Evolutionary conservation across 2,797 vertebrate genomes (phyloP).

Genomic region (Macroramphosus scolopax): DNA sequence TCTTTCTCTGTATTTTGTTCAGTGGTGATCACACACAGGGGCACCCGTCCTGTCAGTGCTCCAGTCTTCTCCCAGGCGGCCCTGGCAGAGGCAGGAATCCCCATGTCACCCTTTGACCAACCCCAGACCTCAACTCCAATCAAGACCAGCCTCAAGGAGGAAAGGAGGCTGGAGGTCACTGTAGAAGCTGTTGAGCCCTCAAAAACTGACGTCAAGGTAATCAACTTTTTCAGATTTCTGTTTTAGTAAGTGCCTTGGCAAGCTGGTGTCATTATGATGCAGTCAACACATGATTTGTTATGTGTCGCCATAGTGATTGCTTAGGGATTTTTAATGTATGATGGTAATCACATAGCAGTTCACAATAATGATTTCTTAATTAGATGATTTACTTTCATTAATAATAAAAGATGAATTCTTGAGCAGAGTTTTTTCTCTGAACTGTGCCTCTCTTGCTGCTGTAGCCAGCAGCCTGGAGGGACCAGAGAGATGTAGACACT

Average conservation of each 20-base stretch:
- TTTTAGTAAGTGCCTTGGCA: neutral
- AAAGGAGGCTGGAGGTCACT: conserved; percentile 76
- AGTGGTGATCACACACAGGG: conserved; percentile 78
- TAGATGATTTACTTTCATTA: neutral
- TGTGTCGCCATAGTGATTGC: conserved; percentile 6
- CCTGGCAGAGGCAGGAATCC: conserved; percentile 64
- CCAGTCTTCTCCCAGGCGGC: conserved; percentile 85
- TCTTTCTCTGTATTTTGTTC: conserved; percentile 44
- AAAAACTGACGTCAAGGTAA: conserved; percentile 79
- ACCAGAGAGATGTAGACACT: conserved; percentile 75
- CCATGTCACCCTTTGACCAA: conserved; percentile 60
- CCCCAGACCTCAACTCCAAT: conserved; percentile 73
- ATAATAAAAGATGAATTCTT: conserved; percentile 1
- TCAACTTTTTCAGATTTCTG: neutral
- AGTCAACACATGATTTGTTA: conserved; percentile 2
- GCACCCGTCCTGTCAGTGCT: conserved; percentile 87
- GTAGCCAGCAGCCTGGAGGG: conserved; percentile 84
- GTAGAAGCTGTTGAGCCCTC: conserved; percentile 74
- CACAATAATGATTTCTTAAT: too few species aligned
- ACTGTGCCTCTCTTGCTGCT: conserved; percentile 77
- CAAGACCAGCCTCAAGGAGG: conserved; percentile 58
- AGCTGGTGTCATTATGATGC: neutral
- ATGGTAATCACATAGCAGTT: too few species aligned
- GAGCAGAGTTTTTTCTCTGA: conserved; percentile 45
- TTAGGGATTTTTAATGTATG: too few species aligned